Evolutionary conservation across 2,888 invertebrate species (phyloP).

Genomic region (Listrodromus nycthemerus): DNA sequence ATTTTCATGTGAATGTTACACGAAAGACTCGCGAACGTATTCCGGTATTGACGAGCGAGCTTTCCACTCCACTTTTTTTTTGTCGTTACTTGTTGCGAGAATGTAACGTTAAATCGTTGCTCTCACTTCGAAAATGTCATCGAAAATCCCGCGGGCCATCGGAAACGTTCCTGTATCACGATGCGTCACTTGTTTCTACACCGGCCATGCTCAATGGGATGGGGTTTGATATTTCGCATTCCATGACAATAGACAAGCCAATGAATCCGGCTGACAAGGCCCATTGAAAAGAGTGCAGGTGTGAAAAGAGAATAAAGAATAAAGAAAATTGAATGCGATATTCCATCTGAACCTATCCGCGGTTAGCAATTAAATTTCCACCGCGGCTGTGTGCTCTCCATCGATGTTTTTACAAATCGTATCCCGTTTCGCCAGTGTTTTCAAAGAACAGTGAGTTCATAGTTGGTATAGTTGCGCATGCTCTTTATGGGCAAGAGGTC

Average conservation of each 20-base stretch:
- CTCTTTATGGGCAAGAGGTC: too few relatives aligned
- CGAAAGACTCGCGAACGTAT: too few relatives aligned
- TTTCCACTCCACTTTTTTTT: background rate
- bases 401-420: too few relatives aligned
- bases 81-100: background rate
- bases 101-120: background rate
- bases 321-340: background rate
- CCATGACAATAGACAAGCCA: conserved; percentile 36
- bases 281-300: conserved; percentile 3
- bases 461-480: too few relatives aligned
- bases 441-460: too few relatives aligned
- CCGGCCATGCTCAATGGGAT: background rate
- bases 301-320: background rate
- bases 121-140: background rate
- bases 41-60: background rate
- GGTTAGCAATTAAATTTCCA: conserved; percentile 13
- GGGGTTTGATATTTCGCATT: background rate
- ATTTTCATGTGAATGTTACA: too few relatives aligned
- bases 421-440: too few relatives aligned
- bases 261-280: conserved; percentile 33
- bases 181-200: conserved; percentile 21
- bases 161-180: conserved; percentile 28
- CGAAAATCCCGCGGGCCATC: background rate
- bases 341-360: background rate
- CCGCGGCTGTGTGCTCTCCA: background rate